Conservation (phyloP, 2,113 vertebrate genomes). For the Gnathonemus echidnorhynchus region DNA sequence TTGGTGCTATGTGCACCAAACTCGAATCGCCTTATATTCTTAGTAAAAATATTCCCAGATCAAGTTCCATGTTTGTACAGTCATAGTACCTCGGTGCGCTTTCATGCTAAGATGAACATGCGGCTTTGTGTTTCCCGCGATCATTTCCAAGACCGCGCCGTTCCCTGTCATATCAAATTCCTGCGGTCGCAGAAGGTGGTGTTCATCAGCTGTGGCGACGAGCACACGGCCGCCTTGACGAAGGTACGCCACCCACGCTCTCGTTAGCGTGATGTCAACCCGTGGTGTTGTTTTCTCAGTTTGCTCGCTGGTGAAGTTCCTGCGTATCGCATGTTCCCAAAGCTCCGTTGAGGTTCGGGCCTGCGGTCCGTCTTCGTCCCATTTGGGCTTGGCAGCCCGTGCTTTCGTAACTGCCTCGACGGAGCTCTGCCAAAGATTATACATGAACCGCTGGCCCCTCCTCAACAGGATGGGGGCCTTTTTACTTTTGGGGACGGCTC, state of each 20-base stretch:
- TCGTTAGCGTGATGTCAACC: background rate
- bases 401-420: background rate
- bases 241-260: slow-evolving; percentile 62
- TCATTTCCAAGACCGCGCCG: slow-evolving; percentile 73
- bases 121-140: background rate
- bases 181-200: slow-evolving; percentile 89
- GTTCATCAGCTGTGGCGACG: slow-evolving; percentile 89
- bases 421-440: background rate
- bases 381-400: background rate
- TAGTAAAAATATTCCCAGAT: background rate
- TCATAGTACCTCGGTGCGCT: background rate
- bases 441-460: background rate
- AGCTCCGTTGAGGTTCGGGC: background rate
- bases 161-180: slow-evolving; percentile 91
- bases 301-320: background rate
- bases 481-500: slow-evolving; percentile 84
- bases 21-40: background rate
- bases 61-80: background rate
- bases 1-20: background rate
- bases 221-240: slow-evolving; percentile 85
- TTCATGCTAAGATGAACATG: background rate
- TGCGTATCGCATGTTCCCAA: background rate
- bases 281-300: background rate
- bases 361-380: background rate
- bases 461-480: slow-evolving; percentile 73